Conservation (phyloP, 1,140 invertebrate genomes). For the Temnothorax nylanderi region DNA sequence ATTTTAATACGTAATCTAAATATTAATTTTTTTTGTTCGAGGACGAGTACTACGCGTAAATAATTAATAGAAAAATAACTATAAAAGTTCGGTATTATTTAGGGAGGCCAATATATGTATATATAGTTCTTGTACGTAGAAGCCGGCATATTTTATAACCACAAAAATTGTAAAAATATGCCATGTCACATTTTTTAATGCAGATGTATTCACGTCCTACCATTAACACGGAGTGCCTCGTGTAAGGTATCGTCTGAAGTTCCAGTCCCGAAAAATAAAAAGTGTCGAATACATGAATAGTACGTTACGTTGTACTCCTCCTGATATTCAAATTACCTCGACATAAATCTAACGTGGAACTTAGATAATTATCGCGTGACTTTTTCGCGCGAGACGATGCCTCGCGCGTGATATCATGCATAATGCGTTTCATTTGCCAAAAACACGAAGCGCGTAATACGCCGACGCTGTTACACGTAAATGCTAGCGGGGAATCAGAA, state of each 20-base stretch:
- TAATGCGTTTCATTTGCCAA: conserved; percentile 39
- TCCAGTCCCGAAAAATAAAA: conserved; percentile 45
- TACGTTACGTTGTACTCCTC: conserved; percentile 37
- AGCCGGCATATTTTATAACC: conserved; percentile 8
- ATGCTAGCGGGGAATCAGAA: conserved; percentile 6
- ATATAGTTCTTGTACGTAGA: neutral
- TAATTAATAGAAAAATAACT: neutral
- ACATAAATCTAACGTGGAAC: conserved; percentile 41
- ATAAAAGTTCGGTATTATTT: conserved; percentile 3
- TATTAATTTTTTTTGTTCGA: neutral
- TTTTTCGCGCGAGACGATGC: neutral
- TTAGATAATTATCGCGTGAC: conserved; percentile 52
- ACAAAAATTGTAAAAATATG: conserved; percentile 50
- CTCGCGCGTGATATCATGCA: conserved; percentile 11
- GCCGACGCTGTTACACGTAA: conserved; percentile 16
- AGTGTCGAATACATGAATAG: conserved; percentile 52
- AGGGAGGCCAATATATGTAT: neutral
- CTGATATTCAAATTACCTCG: conserved; percentile 55
- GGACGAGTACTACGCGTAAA: neutral
- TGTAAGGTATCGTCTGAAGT: conserved; percentile 37
- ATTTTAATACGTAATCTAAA: neutral
- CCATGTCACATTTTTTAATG: conserved; percentile 43
- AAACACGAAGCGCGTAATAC: conserved; percentile 25
- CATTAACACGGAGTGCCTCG: conserved; percentile 27
- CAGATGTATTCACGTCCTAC: conserved; percentile 47